phyloP scores from a whole-genome alignment of 2,113 vertebrate species.

The Pampusana beccarii region DNA sequence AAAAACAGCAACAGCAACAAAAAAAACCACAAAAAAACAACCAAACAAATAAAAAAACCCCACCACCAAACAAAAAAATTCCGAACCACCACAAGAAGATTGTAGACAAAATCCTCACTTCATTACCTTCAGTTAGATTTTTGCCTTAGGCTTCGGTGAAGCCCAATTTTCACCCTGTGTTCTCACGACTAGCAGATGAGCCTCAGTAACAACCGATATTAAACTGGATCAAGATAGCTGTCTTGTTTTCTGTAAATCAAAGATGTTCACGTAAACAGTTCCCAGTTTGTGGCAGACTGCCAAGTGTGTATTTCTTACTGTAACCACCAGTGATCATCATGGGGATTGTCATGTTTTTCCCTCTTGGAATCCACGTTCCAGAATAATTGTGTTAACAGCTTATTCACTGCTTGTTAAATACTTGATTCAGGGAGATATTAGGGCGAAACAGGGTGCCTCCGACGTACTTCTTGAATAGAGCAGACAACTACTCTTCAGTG shows the following conservation, averaged over 20 bases:
- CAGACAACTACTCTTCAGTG: background rate
- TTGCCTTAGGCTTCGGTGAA: background rate
- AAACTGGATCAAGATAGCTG: background rate
- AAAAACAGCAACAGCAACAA: background rate
- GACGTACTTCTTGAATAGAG: background rate
- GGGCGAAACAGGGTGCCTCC: background rate
- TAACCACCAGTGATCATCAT: constrained; percentile 27
- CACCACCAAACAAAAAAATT: background rate
- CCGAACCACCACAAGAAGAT: background rate
- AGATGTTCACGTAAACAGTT: constrained; percentile 49
- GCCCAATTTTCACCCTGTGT: background rate
- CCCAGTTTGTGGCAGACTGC: constrained; percentile 34
- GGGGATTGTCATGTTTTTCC: constrained; percentile 41
- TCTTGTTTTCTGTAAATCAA: constrained; percentile 44
- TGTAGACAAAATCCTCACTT: background rate
- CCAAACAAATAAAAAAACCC: no score
- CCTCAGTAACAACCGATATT: background rate
- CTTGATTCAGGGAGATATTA: constrained; percentile 14
- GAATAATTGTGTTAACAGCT: constrained; percentile 44
- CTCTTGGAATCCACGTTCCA: constrained; percentile 36
- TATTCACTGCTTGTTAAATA: constrained; percentile 39
- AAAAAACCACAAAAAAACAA: no score
- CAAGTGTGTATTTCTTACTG: constrained; percentile 37
- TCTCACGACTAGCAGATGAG: background rate
- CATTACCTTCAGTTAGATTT: background rate